Evolutionary conservation across 2,888 invertebrate genomes (phyloP), one percentile per base, ranked within the genome.

Genomic region (Drosophila fungiperda): DNA sequence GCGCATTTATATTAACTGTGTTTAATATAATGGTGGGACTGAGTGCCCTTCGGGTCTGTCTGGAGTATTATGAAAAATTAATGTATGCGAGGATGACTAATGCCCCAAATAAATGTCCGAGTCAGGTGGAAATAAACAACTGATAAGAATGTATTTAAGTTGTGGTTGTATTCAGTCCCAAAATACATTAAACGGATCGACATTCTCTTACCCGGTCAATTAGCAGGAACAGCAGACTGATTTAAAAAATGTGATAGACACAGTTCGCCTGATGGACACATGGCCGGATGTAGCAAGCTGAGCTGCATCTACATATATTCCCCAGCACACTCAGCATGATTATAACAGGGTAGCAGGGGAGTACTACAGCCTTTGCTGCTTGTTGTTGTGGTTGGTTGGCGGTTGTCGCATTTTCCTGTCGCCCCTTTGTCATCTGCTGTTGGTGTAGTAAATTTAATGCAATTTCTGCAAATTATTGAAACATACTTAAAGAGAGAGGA

Each of bases 1-100:
- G 61, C 65, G 55, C 64, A 66, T 78, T 72, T 78, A 78, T 76
- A 23, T 82, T 78, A 73, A 71, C 78, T 75, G 48, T 52, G 64
- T 62, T 69, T 63, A 78, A 66, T 59, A 71, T 73, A 71, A 50
- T 62, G 78, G 70, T 81, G 78, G 70, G 66, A 57, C 53, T 45
- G 15, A 20, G 26, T 17, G 2, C 32, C 32, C 35, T 33, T 9
- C 1, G 1, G 35, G 40, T 40, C 29, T 35, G 29, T 23, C 33
- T 20, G 35, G 17, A 48, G 33, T n/a, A 40, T 42, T 67, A 40
- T 65, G 36, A 61, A 73, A 58, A 73, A 78, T 68, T 62, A 32
- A 65, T 54, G 57, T 9, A 26, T 17, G 23, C 17, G 12, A 26
- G 33, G 33, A 45, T 32, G 36, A 60, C 8, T 45, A 7, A 8